Percentiles rank a stretch among this genome's conserved stretches.
These are phyloP conservation scores for Zapornia atra DNA, from an alignment of 2,113 vertebrate genomes.

Conservation along the genomic window DNA sequence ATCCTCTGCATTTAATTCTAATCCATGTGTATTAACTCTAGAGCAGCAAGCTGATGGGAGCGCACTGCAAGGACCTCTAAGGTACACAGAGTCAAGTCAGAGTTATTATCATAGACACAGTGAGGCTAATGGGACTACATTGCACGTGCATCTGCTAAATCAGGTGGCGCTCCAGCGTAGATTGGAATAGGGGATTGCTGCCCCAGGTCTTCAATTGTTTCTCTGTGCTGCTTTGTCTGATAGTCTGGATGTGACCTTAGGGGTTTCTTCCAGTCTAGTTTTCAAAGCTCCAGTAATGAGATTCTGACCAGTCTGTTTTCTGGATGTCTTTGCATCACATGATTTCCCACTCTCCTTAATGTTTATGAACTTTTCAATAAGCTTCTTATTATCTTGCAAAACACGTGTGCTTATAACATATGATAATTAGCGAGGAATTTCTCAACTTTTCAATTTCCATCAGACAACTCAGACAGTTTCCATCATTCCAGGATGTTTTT, in stretches of 20 bases:
- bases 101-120: not conserved
- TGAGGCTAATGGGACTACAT: not conserved
- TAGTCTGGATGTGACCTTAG: not conserved
- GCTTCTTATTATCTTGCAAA: not conserved
- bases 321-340: not conserved
- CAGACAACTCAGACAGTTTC: not conserved
- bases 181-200: not conserved
- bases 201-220: not conserved
- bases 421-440: not conserved
- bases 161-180: not conserved
- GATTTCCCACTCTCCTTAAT: not conserved
- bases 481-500: conserved; percentile 2
- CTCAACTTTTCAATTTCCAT: not conserved
- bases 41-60: not conserved
- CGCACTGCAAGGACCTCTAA: not conserved
- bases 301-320: not conserved
- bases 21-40: not conserved
- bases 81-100: not conserved
- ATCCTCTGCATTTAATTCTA: not conserved
- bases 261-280: not conserved
- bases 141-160: not conserved
- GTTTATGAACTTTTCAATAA: not conserved
- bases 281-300: not conserved
- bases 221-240: not conserved
- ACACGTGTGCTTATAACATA: not conserved